Conservation (phyloP, 2,888 invertebrate genomes). For the Himalopsyche tibetana region DNA sequence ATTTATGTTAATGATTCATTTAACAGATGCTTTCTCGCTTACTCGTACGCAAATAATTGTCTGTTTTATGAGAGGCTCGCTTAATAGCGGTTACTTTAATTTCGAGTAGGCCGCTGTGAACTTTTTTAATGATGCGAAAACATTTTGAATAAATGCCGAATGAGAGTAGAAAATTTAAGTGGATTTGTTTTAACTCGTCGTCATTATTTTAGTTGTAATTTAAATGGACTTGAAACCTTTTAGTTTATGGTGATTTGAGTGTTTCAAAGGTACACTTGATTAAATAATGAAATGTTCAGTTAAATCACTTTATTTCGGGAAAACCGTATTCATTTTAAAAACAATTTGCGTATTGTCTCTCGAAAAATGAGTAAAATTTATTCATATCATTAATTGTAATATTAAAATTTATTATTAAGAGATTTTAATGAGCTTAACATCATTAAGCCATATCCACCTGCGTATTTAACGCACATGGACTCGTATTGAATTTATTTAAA, state of each 20-base stretch:
- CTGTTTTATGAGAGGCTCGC: slow-evolving; percentile 15
- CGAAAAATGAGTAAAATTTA: too few relatives aligned
- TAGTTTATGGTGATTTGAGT: slow-evolving; percentile 1
- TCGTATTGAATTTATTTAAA: too few relatives aligned
- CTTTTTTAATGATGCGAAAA: slow-evolving; percentile 34
- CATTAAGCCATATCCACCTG: too few relatives aligned
- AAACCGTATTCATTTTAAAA: too few relatives aligned
- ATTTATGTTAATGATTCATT: slow-evolving; percentile 20
- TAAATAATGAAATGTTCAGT: neutral
- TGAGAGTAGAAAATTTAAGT: neutral
- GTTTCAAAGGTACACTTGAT: neutral
- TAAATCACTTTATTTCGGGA: too few relatives aligned
- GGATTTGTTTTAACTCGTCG: slow-evolving; percentile 26
- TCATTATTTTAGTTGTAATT: slow-evolving; percentile 30
- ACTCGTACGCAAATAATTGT: slow-evolving; percentile 10
- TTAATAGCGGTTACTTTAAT: slow-evolving; percentile 17
- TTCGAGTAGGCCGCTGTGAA: slow-evolving; percentile 1
- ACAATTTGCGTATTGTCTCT: too few relatives aligned
- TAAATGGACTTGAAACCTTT: neutral
- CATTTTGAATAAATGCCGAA: slow-evolving; percentile 6
- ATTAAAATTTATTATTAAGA: too few relatives aligned
- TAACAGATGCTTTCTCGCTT: neutral
- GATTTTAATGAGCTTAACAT: too few relatives aligned
- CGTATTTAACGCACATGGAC: too few relatives aligned
- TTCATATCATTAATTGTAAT: too few relatives aligned